Conservation (phyloP, 2,113 vertebrate species). For the Asarcornis scutulata region DNA sequence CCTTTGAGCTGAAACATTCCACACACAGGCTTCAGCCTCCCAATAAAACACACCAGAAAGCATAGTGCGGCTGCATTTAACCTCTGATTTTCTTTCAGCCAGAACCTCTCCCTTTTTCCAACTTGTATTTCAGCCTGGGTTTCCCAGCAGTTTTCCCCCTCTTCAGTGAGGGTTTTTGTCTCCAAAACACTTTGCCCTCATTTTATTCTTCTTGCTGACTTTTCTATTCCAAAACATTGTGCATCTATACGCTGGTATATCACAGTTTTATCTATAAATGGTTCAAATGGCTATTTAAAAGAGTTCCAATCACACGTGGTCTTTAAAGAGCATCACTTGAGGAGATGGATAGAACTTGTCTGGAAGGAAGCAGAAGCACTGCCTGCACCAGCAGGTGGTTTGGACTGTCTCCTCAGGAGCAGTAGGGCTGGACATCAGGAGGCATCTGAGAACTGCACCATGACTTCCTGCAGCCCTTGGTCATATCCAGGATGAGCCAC, state of each 20-base stretch:
- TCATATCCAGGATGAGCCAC: neutral
- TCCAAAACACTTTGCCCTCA: neutral
- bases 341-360: neutral
- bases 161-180: neutral
- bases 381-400: neutral
- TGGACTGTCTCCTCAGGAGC: neutral
- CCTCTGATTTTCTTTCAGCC: neutral
- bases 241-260: neutral
- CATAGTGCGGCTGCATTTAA: neutral
- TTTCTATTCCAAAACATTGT: neutral
- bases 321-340: neutral
- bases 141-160: neutral
- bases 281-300: neutral
- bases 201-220: neutral
- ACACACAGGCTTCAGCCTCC: neutral
- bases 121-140: neutral
- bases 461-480: neutral
- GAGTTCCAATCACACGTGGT: neutral
- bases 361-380: neutral
- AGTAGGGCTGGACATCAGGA: neutral
- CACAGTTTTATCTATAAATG: neutral
- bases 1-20: conserved; percentile 22
- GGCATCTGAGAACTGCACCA: neutral
- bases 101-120: neutral
- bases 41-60: neutral